Conservation (phyloP, 92 coral and sea anemone species). For the Heliopora coerulea region DNA sequence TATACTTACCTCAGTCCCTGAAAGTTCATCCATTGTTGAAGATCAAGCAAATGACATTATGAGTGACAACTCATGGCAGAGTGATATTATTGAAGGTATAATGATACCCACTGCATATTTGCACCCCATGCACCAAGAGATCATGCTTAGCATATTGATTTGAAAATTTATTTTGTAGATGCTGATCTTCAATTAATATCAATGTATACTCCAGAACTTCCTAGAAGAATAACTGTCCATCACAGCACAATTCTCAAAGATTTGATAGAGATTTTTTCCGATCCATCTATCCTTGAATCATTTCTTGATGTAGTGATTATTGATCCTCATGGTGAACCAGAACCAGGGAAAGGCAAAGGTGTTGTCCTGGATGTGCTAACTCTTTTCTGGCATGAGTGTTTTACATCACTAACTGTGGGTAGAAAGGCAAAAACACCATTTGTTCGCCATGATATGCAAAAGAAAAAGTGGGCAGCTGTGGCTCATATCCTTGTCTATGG, state of each 20-base stretch:
- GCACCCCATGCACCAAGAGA: no score
- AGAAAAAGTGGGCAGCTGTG: slow-evolving; percentile 31
- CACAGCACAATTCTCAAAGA: slow-evolving; percentile 31
- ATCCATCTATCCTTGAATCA: slow-evolving; percentile 30
- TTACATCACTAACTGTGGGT: slow-evolving; percentile 40
- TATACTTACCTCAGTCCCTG: no score
- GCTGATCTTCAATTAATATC: not conserved
- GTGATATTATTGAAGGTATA: no score
- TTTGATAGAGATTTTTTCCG: slow-evolving; percentile 23
- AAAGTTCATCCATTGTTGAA: no score
- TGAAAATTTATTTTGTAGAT: not conserved
- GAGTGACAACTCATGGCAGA: no score
- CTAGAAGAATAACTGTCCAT: slow-evolving; percentile 11
- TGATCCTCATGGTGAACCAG: slow-evolving; percentile 31
- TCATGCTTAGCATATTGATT: no score
- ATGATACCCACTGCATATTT: no score
- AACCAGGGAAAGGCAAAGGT: slow-evolving; percentile 36
- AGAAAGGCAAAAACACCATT: slow-evolving; percentile 23
- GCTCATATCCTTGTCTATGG: slow-evolving; percentile 23
- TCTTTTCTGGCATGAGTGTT: slow-evolving; percentile 33
- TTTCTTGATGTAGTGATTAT: slow-evolving; percentile 32
- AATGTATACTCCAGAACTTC: slow-evolving; percentile 12
- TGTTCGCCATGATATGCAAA: slow-evolving; percentile 36
- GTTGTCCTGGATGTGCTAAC: slow-evolving; percentile 33
- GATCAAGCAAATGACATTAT: no score